Evolutionary conservation across 2,113 vertebrate species (phyloP).

Genomic region (Helogale parvula): DNA sequence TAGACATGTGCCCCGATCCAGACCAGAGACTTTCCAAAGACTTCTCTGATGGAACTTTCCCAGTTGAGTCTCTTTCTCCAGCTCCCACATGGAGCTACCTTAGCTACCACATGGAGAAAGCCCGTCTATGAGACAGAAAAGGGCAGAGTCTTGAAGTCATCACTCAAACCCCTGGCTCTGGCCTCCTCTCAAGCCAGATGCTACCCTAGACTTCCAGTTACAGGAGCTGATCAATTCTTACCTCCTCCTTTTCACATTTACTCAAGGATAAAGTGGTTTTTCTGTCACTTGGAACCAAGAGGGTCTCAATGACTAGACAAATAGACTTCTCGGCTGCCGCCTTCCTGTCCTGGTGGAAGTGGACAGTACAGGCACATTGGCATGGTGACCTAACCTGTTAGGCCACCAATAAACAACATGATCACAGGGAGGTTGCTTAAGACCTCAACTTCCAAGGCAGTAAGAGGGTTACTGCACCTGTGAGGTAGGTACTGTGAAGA

Average conservation of each 20-base stretch:
- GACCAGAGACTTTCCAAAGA: neutral
- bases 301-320: neutral
- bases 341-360: neutral
- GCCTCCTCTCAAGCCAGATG: neutral
- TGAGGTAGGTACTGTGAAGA: neutral
- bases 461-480: neutral
- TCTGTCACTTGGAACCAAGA: constrained; percentile 11
- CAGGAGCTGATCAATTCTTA: neutral
- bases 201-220: neutral
- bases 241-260: neutral
- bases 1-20: neutral
- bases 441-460: neutral
- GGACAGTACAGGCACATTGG: neutral
- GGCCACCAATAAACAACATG: neutral
- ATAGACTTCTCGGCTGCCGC: neutral
- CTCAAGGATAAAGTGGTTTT: neutral
- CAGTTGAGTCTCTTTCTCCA: neutral
- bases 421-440: neutral
- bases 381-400: neutral
- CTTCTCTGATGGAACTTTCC: neutral
- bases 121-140: accelerated
- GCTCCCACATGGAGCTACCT: neutral
- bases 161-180: neutral
- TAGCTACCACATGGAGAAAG: neutral
- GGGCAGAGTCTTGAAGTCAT: neutral